These are phyloP conservation scores for Trachelus troglodyta DNA, from an alignment of 2,888 invertebrate genomes.

Conservation along the genomic window DNA sequence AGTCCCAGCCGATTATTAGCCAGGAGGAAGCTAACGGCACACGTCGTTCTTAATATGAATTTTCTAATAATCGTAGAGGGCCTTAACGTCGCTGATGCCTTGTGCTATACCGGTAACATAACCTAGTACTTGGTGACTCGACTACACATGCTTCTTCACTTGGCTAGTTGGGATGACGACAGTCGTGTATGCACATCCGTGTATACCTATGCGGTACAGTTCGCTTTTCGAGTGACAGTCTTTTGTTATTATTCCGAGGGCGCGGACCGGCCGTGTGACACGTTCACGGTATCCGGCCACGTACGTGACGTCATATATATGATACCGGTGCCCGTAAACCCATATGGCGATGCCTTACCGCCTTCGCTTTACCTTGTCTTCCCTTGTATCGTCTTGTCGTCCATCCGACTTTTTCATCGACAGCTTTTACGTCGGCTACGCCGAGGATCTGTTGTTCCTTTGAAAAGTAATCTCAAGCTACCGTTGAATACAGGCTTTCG, in stretches of 20 bases:
- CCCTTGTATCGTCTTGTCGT: neutral
- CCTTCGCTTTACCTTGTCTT: neutral
- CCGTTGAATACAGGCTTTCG: neutral
- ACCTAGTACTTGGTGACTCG: neutral
- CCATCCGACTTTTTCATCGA: neutral
- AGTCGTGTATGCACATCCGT: neutral
- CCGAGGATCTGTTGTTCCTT: neutral
- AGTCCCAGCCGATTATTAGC: slow-evolving; percentile 14
- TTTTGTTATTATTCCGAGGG: slow-evolving; percentile 59
- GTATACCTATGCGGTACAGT: slow-evolving; percentile 9
- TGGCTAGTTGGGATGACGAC: neutral
- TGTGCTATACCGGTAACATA: neutral
- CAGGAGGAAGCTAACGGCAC: slow-evolving; percentile 48
- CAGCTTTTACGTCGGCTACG: neutral
- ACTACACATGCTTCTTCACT: neutral
- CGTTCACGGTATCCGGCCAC: slow-evolving; percentile 61
- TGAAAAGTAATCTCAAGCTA: neutral
- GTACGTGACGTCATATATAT: slow-evolving; percentile 62
- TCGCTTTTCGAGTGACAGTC: slow-evolving; percentile 20
- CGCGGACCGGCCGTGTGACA: slow-evolving; percentile 50
- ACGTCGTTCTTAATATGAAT: slow-evolving; percentile 43
- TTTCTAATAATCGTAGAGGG: slow-evolving; percentile 40
- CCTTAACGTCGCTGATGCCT: neutral
- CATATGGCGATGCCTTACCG: slow-evolving; percentile 34
- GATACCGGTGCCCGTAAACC: slow-evolving; percentile 37